Evolutionary conservation across 1,140 invertebrate species (phyloP), one percentile per base, ranked within the genome.

Genomic region (Pogonomyrmex barbatus): DNA sequence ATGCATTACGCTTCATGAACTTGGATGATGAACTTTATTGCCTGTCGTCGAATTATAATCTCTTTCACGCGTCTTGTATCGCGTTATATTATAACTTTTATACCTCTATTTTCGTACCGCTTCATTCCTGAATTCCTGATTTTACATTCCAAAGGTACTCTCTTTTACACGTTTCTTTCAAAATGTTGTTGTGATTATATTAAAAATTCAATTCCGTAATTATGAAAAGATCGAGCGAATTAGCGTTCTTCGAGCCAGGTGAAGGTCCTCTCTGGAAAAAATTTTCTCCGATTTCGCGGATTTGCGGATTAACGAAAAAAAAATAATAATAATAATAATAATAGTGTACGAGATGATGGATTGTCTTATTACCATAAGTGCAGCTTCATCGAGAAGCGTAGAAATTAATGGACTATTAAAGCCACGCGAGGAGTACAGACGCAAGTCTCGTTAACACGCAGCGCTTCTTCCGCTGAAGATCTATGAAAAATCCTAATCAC

Each of bases 351-450:
- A 2, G 42, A 39, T 62, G 75, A 88, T 79, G 30, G 56, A 88
- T 86, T 81, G 45, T 76, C 76, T 68, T 50, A 52, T 82, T 76
- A 86, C 76, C 56, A 24, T 89, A 82, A 71, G 39, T 50, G 60
- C 36, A 47, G 30, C 47, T 77, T 58, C 33, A 56, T 79, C 62
- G 56, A 50, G 42, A 65, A 68, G 62, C 45, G 39, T 50, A 56
- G 52, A 58, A 86, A 77, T 79, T 63, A 86, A 88, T 84, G 79
- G 42, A 81, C 47, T 36, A 88, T 75, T 89, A 85, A 76, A 85
- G 12, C 30, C 39, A 56, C 70, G 42, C 30, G 70, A 54, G 76
- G 58, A 60, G 56, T 24, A 42, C 54, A 45, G 36, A 42, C 12
- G 47, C 60, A 42, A 62, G 63, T 75, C 58, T 89, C 54, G 83